These are phyloP conservation scores for Stegastes partitus DNA, from an alignment of 2,113 vertebrate species.

Conservation along the genomic window DNA sequence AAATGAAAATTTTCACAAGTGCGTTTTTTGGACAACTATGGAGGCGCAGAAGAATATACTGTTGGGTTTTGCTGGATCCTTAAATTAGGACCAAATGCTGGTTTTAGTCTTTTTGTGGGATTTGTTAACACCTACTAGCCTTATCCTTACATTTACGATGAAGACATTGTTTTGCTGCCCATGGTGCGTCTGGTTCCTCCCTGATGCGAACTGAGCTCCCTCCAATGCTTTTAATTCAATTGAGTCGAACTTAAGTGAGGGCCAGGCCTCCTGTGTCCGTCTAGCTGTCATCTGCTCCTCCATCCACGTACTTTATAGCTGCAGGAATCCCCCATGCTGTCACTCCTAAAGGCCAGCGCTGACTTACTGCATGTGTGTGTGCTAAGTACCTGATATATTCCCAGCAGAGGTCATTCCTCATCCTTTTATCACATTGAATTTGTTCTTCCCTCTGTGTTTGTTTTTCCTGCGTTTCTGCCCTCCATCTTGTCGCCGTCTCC, in stretches of 20 bases:
- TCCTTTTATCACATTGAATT: conserved; percentile 56
- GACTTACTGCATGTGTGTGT: not conserved
- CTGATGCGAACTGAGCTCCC: no score
- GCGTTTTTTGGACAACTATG: no score
- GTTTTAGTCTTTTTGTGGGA: no score
- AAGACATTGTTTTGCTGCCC: no score
- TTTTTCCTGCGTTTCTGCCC: not conserved
- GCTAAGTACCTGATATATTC: conserved; percentile 42
- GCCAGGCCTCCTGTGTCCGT: conserved; percentile 15
- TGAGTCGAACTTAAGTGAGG: no score
- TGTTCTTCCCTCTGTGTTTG: not conserved
- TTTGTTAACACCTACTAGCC: no score
- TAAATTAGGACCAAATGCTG: no score
- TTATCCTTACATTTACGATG: no score
- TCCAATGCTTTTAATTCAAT: not conserved
- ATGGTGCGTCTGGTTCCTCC: no score
- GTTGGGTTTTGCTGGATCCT: no score
- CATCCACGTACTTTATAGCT: conserved; percentile 35
- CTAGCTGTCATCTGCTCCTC: conserved; percentile 64
- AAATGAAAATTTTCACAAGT: no score
- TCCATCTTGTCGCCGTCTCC: conserved; percentile 49
- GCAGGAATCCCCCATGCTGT: conserved; percentile 47
- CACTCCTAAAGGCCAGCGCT: conserved; percentile 41
- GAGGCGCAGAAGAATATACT: no score
- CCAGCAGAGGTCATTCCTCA: conserved; percentile 38